phyloP scores from a whole-genome alignment of 2,113 vertebrate species.

The Piaya cayana region DNA sequence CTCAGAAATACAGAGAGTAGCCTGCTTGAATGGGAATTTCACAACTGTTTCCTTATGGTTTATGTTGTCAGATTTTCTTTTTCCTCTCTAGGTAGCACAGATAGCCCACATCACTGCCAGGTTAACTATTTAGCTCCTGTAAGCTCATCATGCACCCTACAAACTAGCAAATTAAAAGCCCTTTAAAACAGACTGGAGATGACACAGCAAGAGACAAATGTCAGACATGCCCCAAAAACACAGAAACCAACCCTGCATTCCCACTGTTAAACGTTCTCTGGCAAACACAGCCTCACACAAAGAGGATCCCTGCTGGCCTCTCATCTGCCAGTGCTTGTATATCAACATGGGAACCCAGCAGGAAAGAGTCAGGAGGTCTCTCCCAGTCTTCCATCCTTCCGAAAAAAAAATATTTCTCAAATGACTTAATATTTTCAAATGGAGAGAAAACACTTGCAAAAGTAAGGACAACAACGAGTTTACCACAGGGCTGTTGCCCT shows the following conservation, averaged over 20 bases:
- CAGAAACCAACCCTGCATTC: neutral
- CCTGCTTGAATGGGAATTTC: neutral
- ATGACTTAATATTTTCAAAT: neutral
- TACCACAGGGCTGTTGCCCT: neutral
- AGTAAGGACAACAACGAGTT: neutral
- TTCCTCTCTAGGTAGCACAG: neutral
- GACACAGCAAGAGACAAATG: constrained; percentile 22
- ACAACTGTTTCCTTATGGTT: neutral
- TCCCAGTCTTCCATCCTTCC: constrained; percentile 2
- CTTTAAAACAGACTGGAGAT: neutral
- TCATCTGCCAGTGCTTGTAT: constrained; percentile 56
- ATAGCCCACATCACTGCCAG: neutral
- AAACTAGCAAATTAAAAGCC: neutral
- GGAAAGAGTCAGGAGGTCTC: constrained; percentile 7
- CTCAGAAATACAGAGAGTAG: neutral
- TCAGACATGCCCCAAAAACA: constrained; percentile 35
- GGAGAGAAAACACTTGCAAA: neutral
- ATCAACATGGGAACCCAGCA: constrained; percentile 44
- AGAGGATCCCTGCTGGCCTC: constrained; percentile 60
- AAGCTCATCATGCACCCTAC: neutral
- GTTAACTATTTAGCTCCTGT: neutral
- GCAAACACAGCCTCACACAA: neutral
- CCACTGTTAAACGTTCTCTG: constrained; percentile 31
- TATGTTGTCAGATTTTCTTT: neutral
- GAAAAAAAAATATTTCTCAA: neutral